phyloP scores from a whole-genome alignment of 1,140 invertebrate species.

The Diorhabda elongata region DNA sequence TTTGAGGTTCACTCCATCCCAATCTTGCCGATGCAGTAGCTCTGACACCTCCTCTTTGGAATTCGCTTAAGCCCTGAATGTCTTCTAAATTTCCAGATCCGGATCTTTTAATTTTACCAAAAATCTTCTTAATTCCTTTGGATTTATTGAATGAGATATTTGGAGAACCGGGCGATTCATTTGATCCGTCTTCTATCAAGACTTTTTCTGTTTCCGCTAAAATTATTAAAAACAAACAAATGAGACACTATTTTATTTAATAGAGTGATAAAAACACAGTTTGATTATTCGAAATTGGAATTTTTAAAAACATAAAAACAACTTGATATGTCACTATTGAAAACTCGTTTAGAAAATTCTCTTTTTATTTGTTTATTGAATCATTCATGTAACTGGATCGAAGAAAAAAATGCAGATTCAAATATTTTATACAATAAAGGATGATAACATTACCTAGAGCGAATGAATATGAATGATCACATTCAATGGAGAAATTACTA shows the following conservation, averaged over 20 bases:
- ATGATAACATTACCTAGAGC: no score
- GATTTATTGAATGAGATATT: slow-evolving; percentile 54
- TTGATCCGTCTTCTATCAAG: slow-evolving; percentile 52
- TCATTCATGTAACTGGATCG: no score
- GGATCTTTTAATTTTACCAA: slow-evolving; percentile 68
- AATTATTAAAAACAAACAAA: not conserved
- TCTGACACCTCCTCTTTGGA: slow-evolving; percentile 67
- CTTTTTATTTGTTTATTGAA: no score
- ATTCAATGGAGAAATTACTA: no score
- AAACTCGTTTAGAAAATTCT: no score
- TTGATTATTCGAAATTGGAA: not conserved
- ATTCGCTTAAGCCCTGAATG: slow-evolving; percentile 56
- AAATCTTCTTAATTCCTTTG: slow-evolving; percentile 61
- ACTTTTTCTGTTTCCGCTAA: slow-evolving; percentile 67
- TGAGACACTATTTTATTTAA: not conserved
- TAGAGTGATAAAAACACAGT: not conserved
- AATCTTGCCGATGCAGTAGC: slow-evolving; percentile 74
- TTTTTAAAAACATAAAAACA: not conserved
- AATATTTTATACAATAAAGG: no score
- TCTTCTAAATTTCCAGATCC: slow-evolving; percentile 69
- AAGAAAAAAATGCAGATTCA: no score
- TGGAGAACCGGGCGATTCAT: slow-evolving; percentile 51
- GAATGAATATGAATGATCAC: no score
- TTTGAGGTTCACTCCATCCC: slow-evolving; percentile 57
- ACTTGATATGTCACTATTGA: not conserved